These are phyloP conservation scores for Nycticorax nycticorax DNA, from an alignment of 2,113 vertebrate genomes.

Conservation along the genomic window DNA sequence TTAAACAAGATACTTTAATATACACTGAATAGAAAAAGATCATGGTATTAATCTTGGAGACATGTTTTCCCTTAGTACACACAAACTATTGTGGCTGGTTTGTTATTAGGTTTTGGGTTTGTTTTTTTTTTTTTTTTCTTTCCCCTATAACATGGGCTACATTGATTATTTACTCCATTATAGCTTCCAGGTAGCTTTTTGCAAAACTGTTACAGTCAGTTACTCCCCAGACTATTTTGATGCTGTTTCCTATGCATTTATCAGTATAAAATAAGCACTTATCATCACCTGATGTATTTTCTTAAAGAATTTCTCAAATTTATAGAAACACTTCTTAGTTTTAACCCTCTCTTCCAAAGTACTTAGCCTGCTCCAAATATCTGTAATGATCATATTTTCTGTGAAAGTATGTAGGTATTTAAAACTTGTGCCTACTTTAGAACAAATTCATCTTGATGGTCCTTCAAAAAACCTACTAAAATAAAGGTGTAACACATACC, in stretches of 20 bases:
- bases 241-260: not conserved
- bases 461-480: not conserved
- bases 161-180: not conserved
- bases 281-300: not conserved
- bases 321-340: not conserved
- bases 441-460: not conserved
- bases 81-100: not conserved
- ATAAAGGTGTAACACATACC: not conserved
- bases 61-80: not conserved
- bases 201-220: not conserved
- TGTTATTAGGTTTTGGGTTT: not conserved
- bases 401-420: not conserved
- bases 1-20: not conserved
- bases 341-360: not conserved
- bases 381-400: not conserved
- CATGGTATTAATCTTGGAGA: not conserved
- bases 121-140: not conserved
- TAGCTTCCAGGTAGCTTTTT: not conserved
- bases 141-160: not conserved
- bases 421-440: not conserved
- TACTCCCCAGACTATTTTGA: rapidly evolving
- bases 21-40: not conserved
- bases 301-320: not conserved
- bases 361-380: not conserved
- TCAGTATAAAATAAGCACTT: not conserved